A percentile compares a stretch with the other conserved stretches of the same genome.
phyloP scores from a whole-genome alignment of 2,888 invertebrate genomes.

The Spisula subtruncata region DNA sequence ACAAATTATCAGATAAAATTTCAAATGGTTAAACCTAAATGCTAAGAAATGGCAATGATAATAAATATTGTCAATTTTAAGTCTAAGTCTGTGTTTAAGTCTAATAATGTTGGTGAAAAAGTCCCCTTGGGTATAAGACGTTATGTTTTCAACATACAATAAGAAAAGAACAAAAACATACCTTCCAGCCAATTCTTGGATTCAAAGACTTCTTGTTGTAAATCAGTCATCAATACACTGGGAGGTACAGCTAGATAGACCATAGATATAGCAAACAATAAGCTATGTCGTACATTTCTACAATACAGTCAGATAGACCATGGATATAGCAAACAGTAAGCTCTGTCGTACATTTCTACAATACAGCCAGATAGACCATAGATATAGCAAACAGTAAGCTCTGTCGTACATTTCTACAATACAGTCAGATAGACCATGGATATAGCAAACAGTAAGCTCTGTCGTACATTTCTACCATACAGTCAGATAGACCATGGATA shows the following conservation, averaged over 20 bases:
- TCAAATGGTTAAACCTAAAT: too few relatives aligned
- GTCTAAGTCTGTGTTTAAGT: too few relatives aligned
- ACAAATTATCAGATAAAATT: too few relatives aligned
- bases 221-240: constrained; percentile 82
- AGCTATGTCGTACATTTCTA: constrained; percentile 86
- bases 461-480: constrained; percentile 84
- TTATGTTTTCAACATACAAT: not conserved
- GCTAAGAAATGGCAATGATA: too few relatives aligned
- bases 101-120: too few relatives aligned
- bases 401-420: too few relatives aligned
- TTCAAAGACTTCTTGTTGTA: constrained; percentile 83
- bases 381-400: constrained; percentile 82
- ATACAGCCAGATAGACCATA: constrained; percentile 82
- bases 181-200: constrained; percentile 87
- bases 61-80: too few relatives aligned
- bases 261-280: constrained; percentile 85
- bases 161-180: constrained; percentile 57
- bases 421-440: constrained; percentile 82
- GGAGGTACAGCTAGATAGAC: constrained; percentile 85
- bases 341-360: constrained; percentile 81
- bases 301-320: not conserved
- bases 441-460: constrained; percentile 85
- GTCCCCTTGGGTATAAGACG: not conserved
- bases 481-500: too few relatives aligned
- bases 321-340: not conserved